These are phyloP conservation scores for Timema podura DNA, from an alignment of 2,888 invertebrate genomes.

Conservation along the genomic window DNA sequence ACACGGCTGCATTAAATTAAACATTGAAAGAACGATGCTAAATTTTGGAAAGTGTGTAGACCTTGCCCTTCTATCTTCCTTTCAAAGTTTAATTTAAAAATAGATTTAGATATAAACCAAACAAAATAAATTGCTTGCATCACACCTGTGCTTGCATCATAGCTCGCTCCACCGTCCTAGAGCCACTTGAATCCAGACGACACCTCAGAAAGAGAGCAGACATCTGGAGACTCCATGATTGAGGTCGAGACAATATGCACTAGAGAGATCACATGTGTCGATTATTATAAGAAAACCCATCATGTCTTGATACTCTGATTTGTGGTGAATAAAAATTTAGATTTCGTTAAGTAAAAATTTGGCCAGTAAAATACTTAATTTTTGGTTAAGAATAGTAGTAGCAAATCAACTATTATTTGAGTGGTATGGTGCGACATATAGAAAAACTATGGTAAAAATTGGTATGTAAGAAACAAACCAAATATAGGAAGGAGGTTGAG, in stretches of 20 bases:
- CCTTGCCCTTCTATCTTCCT: neutral
- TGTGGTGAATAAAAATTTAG: neutral
- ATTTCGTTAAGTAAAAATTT: too few species aligned
- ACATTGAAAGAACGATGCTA: neutral
- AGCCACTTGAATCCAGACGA: constrained; percentile 68
- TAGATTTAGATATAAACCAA: neutral
- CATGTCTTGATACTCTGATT: neutral
- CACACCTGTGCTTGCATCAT: constrained; percentile 77
- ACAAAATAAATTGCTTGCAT: neutral
- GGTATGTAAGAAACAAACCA: too few species aligned
- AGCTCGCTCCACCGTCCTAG: constrained; percentile 81
- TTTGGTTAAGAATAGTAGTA: too few species aligned
- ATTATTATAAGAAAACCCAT: constrained; percentile 19
- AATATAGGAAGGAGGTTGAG: too few species aligned
- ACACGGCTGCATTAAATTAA: neutral
- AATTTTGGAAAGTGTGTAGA: too few species aligned
- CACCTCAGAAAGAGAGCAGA: constrained; percentile 72
- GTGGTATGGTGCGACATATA: too few species aligned
- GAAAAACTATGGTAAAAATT: too few species aligned
- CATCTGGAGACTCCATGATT: constrained; percentile 72
- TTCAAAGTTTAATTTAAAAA: neutral
- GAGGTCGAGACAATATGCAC: constrained; percentile 58
- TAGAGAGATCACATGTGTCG: constrained; percentile 37
- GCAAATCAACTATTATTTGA: too few species aligned
- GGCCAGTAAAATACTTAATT: too few species aligned